phyloP scores from a whole-genome alignment of 1,140 invertebrate genomes.

The Brachystomella parvula region DNA sequence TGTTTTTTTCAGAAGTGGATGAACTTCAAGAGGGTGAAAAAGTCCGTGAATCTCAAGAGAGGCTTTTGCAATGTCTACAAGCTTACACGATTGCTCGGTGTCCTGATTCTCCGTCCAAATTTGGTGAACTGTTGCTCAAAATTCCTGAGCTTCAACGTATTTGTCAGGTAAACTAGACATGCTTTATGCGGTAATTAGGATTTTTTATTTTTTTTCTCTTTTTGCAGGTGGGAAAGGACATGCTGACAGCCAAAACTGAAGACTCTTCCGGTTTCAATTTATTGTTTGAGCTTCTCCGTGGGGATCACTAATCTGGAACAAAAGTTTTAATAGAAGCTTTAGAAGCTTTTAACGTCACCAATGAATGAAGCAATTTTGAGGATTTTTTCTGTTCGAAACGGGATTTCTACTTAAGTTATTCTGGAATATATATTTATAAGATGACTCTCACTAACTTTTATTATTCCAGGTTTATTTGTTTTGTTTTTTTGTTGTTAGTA shows the following conservation, averaged over 20 bases:
- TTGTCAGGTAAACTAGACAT: slow-evolving; percentile 60
- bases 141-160: slow-evolving; percentile 90
- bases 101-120: slow-evolving; percentile 84
- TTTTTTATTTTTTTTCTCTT: slow-evolving; percentile 19
- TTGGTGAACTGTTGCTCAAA: slow-evolving; percentile 82
- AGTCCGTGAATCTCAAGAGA: slow-evolving; percentile 84
- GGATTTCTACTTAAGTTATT: background rate
- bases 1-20: slow-evolving; percentile 72
- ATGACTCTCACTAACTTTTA: background rate
- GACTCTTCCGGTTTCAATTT: slow-evolving; percentile 81
- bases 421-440: background rate
- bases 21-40: slow-evolving; percentile 84
- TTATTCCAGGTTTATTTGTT: background rate
- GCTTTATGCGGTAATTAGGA: background rate
- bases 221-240: slow-evolving; percentile 78
- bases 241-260: slow-evolving; percentile 72
- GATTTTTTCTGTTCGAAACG: background rate
- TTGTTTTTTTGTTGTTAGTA: too few relatives aligned
- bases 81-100: slow-evolving; percentile 86
- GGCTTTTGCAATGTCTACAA: slow-evolving; percentile 82
- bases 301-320: slow-evolving; percentile 80
- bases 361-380: background rate
- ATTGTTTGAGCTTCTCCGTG: slow-evolving; percentile 86
- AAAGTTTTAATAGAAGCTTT: too few relatives aligned
- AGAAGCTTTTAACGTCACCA: background rate